Conservation (phyloP, 2,888 invertebrate genomes). For the Polylopha cassiicola region DNA sequence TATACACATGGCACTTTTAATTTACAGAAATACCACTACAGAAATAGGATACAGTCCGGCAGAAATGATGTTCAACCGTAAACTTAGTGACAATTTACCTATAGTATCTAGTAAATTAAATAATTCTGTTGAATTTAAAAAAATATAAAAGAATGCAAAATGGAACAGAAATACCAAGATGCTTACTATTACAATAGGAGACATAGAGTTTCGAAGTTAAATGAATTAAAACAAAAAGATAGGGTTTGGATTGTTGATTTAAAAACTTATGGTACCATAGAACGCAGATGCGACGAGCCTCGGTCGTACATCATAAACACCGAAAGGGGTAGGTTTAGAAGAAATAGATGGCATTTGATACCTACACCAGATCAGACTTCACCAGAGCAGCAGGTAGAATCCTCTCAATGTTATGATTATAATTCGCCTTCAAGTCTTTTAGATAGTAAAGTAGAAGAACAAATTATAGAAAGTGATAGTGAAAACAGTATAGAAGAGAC, state of each 20-base stretch:
- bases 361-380: not conserved
- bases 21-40: slow-evolving; percentile 11
- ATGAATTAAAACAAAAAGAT: not conserved
- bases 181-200: not conserved
- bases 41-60: slow-evolving; percentile 10
- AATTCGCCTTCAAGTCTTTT: not conserved
- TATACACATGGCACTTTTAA: slow-evolving; percentile 11
- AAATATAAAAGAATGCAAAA: not conserved
- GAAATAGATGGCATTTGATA: slow-evolving; percentile 2
- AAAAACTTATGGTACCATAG: not conserved
- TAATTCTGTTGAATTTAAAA: not conserved
- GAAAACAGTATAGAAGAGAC: too few relatives aligned
- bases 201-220: not conserved
- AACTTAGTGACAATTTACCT: not conserved
- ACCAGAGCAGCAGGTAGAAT: not conserved
- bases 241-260: not conserved
- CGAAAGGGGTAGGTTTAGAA: not conserved
- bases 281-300: not conserved
- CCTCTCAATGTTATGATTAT: not conserved
- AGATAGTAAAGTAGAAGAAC: not conserved
- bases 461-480: not conserved
- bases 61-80: slow-evolving; percentile 9
- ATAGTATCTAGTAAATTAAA: not conserved
- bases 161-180: not conserved
- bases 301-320: not conserved